Percentiles rank a stretch among this genome's conserved stretches.
These are phyloP conservation scores for Gambusia yucatana DNA, from an alignment of 2,797 vertebrate species.

Conservation along the genomic window DNA sequence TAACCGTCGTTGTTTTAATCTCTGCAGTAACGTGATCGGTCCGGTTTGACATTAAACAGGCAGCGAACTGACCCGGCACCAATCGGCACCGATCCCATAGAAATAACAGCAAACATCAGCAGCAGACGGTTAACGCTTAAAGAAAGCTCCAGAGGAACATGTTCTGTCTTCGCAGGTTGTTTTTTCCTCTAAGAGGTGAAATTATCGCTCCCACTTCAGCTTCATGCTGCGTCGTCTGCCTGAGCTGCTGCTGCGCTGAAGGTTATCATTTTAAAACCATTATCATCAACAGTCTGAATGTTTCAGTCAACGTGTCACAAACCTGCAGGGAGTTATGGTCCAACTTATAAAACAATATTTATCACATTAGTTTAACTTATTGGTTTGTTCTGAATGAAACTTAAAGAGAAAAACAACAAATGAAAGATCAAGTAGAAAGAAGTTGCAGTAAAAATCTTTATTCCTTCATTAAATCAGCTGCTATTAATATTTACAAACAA, in stretches of 20 bases:
- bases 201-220: neutral
- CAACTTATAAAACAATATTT: neutral
- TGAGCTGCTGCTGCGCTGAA: neutral
- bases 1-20: neutral
- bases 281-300: neutral
- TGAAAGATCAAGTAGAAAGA: neutral
- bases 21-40: neutral
- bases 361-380: neutral
- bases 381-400: neutral
- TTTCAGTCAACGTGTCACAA: neutral
- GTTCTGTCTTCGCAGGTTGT: neutral
- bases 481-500: neutral
- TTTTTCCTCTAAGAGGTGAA: neutral
- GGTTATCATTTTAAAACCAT: neutral
- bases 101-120: neutral
- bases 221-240: neutral
- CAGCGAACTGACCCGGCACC: neutral
- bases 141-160: neutral
- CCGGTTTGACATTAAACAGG: neutral
- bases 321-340: neutral
- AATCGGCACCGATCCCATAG: neutral
- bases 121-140: neutral
- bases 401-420: neutral
- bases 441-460: neutral
- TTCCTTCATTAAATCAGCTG: neutral